Evolutionary conservation across 2,113 vertebrate species (phyloP), one percentile per base, ranked within the genome.

Genomic region (Sorex fumeus): DNA sequence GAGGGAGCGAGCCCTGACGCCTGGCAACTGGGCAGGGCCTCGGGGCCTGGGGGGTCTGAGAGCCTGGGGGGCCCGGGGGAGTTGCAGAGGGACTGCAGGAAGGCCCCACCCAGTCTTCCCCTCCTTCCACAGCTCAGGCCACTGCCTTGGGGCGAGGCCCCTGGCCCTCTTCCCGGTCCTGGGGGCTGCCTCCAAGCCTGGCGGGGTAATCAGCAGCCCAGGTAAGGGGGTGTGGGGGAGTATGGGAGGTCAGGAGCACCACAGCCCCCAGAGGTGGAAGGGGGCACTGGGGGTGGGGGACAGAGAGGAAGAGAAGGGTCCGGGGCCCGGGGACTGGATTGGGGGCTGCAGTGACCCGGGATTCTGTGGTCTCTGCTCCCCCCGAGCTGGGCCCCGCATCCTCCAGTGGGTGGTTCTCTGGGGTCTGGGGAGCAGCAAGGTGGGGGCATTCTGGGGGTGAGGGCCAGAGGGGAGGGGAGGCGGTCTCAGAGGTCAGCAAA

Each of bases 131-230:
- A 96, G 95, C 76, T 89, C 84, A 89, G 32, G 40, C 64, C 6
- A 0, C 6, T 1, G 23, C 50, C 30, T 66, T 60, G 8, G 21
- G 45, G 36, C 45, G 15, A 71, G 79, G 72, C 45, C 45, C 67
- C 15, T 94, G 96, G 95, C 60, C 45, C 13, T 77, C 27, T 34
- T 13, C 94, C 45, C 84, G 66, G 84, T 19, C 64, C 32, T 93
- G 94, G 74, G 4, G 5, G 23, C 74, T 13, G 8, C 60, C 32
- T 8, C 71, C 50, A 95, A 82, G 50, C 76, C 67, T 43, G 86
- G 36, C 91, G 71, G 40, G 27, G 45, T 1, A 0, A 70, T 53
- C 81, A 50, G 11, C 88, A 93, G 6, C 77, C 87, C 8, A 74
- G 94, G 95, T 95, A 95, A 87, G 23, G 23, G 62, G 8, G 8